These are phyloP conservation scores for Hipparchia semele DNA, from an alignment of 2,888 invertebrate genomes.

Conservation along the genomic window DNA sequence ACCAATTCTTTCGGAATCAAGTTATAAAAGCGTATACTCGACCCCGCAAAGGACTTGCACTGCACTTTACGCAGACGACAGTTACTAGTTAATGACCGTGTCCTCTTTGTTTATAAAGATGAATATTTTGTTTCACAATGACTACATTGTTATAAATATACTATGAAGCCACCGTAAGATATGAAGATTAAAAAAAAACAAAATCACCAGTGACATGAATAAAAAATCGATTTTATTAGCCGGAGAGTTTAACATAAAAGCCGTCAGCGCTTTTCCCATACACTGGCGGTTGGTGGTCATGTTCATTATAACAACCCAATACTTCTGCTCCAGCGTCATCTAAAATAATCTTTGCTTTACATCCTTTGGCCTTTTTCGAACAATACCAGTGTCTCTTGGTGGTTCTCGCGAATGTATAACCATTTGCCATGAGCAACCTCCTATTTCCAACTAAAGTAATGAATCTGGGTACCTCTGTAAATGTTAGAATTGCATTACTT, in stretches of 20 bases:
- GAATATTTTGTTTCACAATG: too few relatives aligned
- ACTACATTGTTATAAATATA: too few relatives aligned
- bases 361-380: constrained; percentile 46
- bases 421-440: constrained; percentile 51
- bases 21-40: too few relatives aligned
- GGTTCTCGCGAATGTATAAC: constrained; percentile 52
- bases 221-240: constrained; percentile 11
- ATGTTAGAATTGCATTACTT: neutral
- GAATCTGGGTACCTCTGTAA: constrained; percentile 39
- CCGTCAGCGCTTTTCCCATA: constrained; percentile 36
- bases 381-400: constrained; percentile 51
- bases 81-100: too few relatives aligned
- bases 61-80: too few relatives aligned
- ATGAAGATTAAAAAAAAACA: too few relatives aligned
- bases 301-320: constrained; percentile 36
- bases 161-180: too few relatives aligned
- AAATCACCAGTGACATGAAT: neutral
- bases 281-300: constrained; percentile 43
- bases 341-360: constrained; percentile 45
- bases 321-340: constrained; percentile 35
- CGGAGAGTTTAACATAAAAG: constrained; percentile 37
- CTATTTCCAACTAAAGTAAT: constrained; percentile 46
- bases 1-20: too few relatives aligned
- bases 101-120: too few relatives aligned
- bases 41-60: too few relatives aligned